Evolutionary conservation across 2,888 invertebrate genomes (phyloP).

Genomic region (Leucophenga maculata): DNA sequence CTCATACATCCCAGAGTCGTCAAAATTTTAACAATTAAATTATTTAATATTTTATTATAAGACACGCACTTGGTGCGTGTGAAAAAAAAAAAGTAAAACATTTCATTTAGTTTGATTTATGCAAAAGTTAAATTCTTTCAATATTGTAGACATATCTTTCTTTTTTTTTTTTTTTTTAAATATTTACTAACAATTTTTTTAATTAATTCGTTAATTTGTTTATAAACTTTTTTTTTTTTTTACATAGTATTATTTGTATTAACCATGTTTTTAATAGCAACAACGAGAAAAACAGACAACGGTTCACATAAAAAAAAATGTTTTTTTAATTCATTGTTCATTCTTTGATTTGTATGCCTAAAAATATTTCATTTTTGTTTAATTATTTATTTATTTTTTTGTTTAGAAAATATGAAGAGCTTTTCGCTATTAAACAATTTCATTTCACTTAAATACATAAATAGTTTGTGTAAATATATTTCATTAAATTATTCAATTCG

Average conservation of each 20-base stretch:
- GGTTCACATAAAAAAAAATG: background rate
- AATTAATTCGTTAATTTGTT: background rate
- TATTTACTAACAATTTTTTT: background rate
- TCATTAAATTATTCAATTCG: background rate
- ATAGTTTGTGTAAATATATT: background rate
- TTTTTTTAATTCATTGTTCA: slow-evolving; percentile 3
- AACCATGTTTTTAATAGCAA: background rate
- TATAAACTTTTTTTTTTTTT: background rate
- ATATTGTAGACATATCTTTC: background rate
- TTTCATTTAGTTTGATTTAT: background rate
- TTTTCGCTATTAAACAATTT: background rate
- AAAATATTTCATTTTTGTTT: slow-evolving; percentile 6
- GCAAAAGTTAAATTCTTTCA: background rate
- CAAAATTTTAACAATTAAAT: no score
- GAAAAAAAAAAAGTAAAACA: background rate
- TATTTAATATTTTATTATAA: no score
- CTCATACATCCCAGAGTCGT: no score
- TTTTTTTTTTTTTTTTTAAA: background rate
- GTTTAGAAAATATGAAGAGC: background rate
- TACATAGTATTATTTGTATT: no score
- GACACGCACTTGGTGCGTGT: no score
- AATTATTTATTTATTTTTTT: background rate
- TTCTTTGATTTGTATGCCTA: background rate
- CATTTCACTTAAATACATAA: background rate
- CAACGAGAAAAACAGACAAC: slow-evolving; percentile 24